These are phyloP conservation scores for Thymelicus sylvestris DNA, from an alignment of 2,888 invertebrate genomes.

Conservation along the genomic window DNA sequence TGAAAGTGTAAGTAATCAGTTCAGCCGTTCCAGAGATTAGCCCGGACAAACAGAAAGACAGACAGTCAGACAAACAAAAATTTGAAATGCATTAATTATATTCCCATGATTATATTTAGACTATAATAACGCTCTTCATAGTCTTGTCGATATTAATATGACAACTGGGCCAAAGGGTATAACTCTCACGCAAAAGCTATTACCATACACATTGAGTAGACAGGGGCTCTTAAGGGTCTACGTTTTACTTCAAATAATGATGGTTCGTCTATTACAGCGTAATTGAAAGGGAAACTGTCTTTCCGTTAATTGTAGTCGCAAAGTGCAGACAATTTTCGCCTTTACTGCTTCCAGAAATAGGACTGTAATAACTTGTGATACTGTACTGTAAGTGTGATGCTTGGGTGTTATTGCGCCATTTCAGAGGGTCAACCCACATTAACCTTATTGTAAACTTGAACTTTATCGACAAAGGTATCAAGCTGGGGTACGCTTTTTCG, in stretches of 20 bases:
- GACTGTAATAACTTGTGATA: slow-evolving; percentile 20
- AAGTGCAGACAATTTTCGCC: slow-evolving; percentile 28
- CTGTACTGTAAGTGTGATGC: slow-evolving; percentile 8
- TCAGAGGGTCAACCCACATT: background rate
- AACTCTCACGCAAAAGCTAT: too few species aligned
- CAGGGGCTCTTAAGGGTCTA: background rate
- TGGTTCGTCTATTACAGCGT: slow-evolving; percentile 25
- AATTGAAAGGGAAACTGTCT: slow-evolving; percentile 26
- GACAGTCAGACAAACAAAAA: too few species aligned
- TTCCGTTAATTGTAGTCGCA: slow-evolving; percentile 23
- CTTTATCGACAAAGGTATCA: background rate
- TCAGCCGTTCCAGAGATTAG: too few species aligned
- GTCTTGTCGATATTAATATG: background rate
- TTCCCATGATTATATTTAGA: too few species aligned
- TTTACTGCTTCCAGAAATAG: slow-evolving; percentile 25
- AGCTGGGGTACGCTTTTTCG: background rate
- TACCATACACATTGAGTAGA: background rate
- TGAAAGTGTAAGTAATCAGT: too few species aligned
- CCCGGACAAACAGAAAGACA: too few species aligned
- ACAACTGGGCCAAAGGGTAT: background rate
- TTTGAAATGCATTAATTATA: too few species aligned
- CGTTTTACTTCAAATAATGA: background rate
- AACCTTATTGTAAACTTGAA: background rate
- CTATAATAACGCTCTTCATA: too few species aligned
- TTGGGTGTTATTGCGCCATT: slow-evolving; percentile 2